Evolutionary conservation across 2,113 vertebrate genomes (phyloP).

Genomic region (Scomber japonicus): DNA sequence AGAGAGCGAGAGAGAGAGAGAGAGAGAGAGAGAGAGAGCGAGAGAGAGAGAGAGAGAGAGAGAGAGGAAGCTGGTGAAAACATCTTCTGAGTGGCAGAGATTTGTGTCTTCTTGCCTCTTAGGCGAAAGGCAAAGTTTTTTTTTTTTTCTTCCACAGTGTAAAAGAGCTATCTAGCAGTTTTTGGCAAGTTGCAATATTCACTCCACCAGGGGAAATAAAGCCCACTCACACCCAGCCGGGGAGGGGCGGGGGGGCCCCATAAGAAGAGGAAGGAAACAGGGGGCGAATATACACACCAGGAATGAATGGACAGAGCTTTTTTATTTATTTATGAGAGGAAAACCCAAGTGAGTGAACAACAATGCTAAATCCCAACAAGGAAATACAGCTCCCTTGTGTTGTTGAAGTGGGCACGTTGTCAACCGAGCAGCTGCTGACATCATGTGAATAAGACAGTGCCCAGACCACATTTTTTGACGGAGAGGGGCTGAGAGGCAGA

Average conservation of each 20-base stretch:
- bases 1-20: not conserved
- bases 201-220: slow-evolving; percentile 59
- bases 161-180: slow-evolving; percentile 14
- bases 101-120: slow-evolving; percentile 1
- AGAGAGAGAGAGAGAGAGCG: not conserved
- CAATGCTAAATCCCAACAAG: slow-evolving; percentile 55
- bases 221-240: slow-evolving; percentile 45
- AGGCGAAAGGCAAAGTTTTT: slow-evolving; percentile 26
- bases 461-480: slow-evolving; percentile 36
- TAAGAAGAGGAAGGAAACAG: slow-evolving; percentile 67
- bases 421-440: slow-evolving; percentile 67
- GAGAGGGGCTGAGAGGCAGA: slow-evolving; percentile 39
- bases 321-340: slow-evolving; percentile 76
- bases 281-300: slow-evolving; percentile 37
- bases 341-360: slow-evolving; percentile 43
- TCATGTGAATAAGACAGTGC: slow-evolving; percentile 66
- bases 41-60: not conserved
- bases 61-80: not conserved
- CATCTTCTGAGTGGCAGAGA: slow-evolving; percentile 5
- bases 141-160: too few species aligned
- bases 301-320: slow-evolving; percentile 43
- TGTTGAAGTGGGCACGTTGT: slow-evolving; percentile 63
- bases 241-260: slow-evolving; percentile 6
- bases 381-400: slow-evolving; percentile 73
- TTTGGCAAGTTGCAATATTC: slow-evolving; percentile 30